Evolutionary conservation across 1,140 invertebrate species (phyloP).

Genomic region (Theocolax elegans): DNA sequence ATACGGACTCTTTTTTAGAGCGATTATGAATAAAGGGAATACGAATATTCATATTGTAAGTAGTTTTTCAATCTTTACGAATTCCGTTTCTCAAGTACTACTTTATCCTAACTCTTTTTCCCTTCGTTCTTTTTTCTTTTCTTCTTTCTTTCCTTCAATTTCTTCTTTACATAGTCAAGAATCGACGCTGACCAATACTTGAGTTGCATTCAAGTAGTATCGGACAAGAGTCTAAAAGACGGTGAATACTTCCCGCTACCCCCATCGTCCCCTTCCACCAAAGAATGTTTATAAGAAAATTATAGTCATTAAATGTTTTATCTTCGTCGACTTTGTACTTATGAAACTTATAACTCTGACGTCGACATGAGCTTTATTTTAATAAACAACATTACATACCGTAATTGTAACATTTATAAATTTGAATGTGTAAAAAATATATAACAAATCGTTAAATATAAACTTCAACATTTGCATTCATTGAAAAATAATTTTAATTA

Average conservation of each 20-base stretch:
- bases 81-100: neutral
- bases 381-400: no score
- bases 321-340: no score
- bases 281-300: constrained; percentile 63
- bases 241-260: neutral
- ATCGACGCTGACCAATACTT: neutral
- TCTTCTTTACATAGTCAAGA: neutral
- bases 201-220: constrained; percentile 19
- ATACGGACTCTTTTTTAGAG: neutral
- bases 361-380: no score
- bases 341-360: no score
- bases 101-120: neutral
- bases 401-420: no score
- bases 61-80: no score
- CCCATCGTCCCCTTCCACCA: neutral
- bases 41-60: no score
- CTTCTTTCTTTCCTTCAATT: neutral
- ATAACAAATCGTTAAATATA: no score
- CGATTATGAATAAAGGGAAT: no score
- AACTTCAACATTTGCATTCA: no score
- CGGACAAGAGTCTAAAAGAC: constrained; percentile 25
- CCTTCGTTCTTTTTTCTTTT: neutral
- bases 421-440: no score
- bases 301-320: constrained; percentile 59
- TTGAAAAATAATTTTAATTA: no score